Evolutionary conservation across 2,888 invertebrate species (phyloP).

Genomic region (Mimas tiliae): DNA sequence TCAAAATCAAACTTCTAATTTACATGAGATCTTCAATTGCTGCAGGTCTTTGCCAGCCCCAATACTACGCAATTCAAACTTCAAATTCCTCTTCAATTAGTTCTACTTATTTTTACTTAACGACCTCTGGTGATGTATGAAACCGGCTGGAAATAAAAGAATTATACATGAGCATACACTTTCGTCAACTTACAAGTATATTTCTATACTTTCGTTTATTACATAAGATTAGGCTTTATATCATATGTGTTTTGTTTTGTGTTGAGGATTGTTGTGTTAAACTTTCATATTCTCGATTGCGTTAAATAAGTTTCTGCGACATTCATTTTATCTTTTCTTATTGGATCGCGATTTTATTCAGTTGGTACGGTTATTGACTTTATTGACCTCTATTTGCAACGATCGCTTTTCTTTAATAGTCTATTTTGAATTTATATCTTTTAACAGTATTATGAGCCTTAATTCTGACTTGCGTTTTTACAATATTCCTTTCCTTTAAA

Average conservation of each 20-base stretch:
- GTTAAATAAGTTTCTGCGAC: neutral
- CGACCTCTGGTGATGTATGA: slow-evolving; percentile 42
- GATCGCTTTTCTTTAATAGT: too few relatives aligned
- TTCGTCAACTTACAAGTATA: slow-evolving; percentile 33
- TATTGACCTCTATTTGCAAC: too few relatives aligned
- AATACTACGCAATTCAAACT: neutral
- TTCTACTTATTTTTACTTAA: slow-evolving; percentile 32
- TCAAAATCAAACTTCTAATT: neutral
- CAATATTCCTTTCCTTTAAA: too few relatives aligned
- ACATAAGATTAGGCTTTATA: slow-evolving; percentile 7
- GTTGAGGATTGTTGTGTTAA: slow-evolving; percentile 29
- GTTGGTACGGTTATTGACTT: too few relatives aligned
- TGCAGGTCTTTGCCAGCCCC: neutral
- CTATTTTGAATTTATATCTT: too few relatives aligned
- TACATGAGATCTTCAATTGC: too few relatives aligned
- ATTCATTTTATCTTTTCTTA: too few relatives aligned
- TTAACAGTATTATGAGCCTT: too few relatives aligned
- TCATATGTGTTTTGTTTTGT: slow-evolving; percentile 28
- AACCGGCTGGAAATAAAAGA: slow-evolving; percentile 54
- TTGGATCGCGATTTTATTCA: too few relatives aligned
- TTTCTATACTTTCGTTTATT: slow-evolving; percentile 18
- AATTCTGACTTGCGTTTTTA: too few relatives aligned
- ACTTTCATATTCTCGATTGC: neutral
- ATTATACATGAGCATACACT: slow-evolving; percentile 45
- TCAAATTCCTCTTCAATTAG: slow-evolving; percentile 21